A percentile compares a stretch with the other conserved stretches of the same genome.
These are phyloP conservation scores for Ochropacha duplaris DNA, from an alignment of 2,888 invertebrate species.

Conservation along the genomic window DNA sequence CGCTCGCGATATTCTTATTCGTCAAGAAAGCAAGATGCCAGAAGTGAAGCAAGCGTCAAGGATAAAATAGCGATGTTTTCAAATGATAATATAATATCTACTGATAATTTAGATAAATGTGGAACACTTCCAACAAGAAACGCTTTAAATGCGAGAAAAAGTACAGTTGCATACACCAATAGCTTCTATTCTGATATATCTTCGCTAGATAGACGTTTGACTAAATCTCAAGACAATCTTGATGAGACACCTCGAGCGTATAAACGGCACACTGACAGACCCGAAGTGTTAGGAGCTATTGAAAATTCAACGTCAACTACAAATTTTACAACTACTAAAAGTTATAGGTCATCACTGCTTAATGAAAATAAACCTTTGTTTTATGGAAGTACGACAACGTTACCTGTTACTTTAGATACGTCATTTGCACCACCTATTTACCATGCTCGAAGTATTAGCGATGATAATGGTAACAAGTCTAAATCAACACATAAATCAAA, in stretches of 20 bases:
- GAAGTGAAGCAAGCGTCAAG: conserved; percentile 90
- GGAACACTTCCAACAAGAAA: conserved; percentile 64
- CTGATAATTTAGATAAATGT: conserved; percentile 71
- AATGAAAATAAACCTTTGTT: conserved; percentile 65
- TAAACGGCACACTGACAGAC: conserved; percentile 65
- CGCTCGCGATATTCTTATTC: conserved; percentile 69
- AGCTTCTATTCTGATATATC: conserved; percentile 62
- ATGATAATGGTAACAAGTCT: conserved; percentile 70
- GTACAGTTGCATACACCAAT: conserved; percentile 43
- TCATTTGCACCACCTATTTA: conserved; percentile 58
- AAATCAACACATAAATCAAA: conserved; percentile 83
- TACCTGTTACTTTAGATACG: conserved; percentile 56
- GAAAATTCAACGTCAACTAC: conserved; percentile 53
- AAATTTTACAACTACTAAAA: conserved; percentile 42
- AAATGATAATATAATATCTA: conserved; percentile 68
- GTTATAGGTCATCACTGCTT: conserved; percentile 35
- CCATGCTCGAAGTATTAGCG: conserved; percentile 72
- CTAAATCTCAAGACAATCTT: conserved; percentile 78
- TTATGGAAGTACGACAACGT: conserved; percentile 73
- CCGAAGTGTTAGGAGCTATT: conserved; percentile 80
- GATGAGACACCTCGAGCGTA: conserved; percentile 74
- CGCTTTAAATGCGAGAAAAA: conserved; percentile 56
- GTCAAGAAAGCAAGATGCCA: conserved; percentile 88
- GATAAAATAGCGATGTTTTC: conserved; percentile 96
- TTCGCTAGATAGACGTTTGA: conserved; percentile 71